A percentile compares a stretch with the other conserved stretches of the same genome.
phyloP scores from a whole-genome alignment of 1,140 invertebrate species.

The Ruditapes philippinarum region DNA sequence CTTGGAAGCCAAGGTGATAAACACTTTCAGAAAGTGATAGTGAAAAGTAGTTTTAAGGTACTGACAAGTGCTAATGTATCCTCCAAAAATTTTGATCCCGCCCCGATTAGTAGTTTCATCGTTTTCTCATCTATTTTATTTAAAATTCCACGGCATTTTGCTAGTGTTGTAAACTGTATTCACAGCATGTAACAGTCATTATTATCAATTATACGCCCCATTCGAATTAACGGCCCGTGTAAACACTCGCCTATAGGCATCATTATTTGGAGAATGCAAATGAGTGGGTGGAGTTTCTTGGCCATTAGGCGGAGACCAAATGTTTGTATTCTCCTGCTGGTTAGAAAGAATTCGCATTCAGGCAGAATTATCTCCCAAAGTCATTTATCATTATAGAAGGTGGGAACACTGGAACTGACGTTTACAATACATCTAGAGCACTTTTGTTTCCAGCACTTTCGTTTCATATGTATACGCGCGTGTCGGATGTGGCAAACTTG shows the following conservation, averaged over 20 bases:
- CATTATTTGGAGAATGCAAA: constrained; percentile 22
- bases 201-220: constrained; percentile 64
- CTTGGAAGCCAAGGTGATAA: constrained; percentile 52
- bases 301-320: background rate
- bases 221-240: constrained; percentile 53
- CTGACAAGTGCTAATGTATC: constrained; percentile 36
- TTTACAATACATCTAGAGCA: constrained; percentile 8
- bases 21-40: constrained; percentile 48
- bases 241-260: constrained; percentile 12
- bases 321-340: background rate
- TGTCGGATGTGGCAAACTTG: background rate
- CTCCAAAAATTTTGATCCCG: constrained; percentile 5
- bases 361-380: background rate
- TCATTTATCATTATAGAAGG: constrained; percentile 14
- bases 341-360: background rate
- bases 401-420: background rate
- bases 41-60: constrained; percentile 6
- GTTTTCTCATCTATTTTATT: constrained; percentile 13
- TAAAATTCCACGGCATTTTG: constrained; percentile 13
- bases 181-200: constrained; percentile 2
- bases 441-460: too few relatives aligned
- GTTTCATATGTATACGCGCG: constrained; percentile 26
- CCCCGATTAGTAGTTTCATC: background rate
- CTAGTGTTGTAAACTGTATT: background rate
- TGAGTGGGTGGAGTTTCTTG: constrained; percentile 5